phyloP scores from a whole-genome alignment of 2,888 invertebrate species.

The Charanyca ferruginea region DNA sequence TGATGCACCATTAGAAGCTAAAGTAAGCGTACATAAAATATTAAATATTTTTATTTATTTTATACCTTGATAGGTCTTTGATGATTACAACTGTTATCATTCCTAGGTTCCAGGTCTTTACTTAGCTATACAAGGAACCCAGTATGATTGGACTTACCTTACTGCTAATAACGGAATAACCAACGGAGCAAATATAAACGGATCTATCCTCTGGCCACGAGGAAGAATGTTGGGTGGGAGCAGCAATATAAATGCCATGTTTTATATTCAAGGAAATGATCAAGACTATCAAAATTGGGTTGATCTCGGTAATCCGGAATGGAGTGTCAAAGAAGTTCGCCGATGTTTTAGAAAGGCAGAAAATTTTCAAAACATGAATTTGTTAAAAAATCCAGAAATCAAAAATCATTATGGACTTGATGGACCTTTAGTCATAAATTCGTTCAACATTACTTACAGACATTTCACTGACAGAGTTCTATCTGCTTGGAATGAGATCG shows the following conservation, averaged over 20 bases:
- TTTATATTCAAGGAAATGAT: slow-evolving; percentile 89
- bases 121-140: slow-evolving; percentile 66
- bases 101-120: slow-evolving; percentile 19
- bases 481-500: slow-evolving; percentile 83
- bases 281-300: slow-evolving; percentile 90
- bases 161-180: slow-evolving; percentile 94
- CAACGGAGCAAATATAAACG: slow-evolving; percentile 91
- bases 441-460: slow-evolving; percentile 82
- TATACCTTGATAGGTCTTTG: neutral
- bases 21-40: slow-evolving; percentile 19
- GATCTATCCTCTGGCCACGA: slow-evolving; percentile 87
- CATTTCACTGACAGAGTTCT: slow-evolving; percentile 73
- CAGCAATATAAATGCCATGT: slow-evolving; percentile 90
- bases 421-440: slow-evolving; percentile 86
- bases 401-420: slow-evolving; percentile 77
- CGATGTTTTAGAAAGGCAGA: slow-evolving; percentile 89
- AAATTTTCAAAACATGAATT: slow-evolving; percentile 75
- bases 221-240: slow-evolving; percentile 92
- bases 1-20: slow-evolving; percentile 47
- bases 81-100: neutral
- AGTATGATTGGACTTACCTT: slow-evolving; percentile 95
- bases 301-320: slow-evolving; percentile 88
- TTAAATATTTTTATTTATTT: neutral
- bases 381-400: slow-evolving; percentile 63
- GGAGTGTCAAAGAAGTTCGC: slow-evolving; percentile 88